Base-by-base conservation (phyloP, 2,797 vertebrate species). In the Rousettus madagascariensis region DNA sequence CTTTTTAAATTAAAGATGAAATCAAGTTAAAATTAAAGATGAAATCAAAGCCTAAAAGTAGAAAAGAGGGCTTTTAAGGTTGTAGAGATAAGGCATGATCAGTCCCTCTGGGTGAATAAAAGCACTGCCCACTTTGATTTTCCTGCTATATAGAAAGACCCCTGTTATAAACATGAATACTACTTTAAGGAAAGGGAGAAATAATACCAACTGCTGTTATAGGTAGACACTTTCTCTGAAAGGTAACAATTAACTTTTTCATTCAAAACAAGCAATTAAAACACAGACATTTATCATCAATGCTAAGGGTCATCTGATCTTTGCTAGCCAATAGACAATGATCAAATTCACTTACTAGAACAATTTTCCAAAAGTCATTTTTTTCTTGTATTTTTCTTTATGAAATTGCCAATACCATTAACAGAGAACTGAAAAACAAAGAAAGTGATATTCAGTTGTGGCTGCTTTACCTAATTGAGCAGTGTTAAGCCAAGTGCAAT, bases 401-500 rank as follows among this genome's bases (percentile, higher is more conserved):
- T 98, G 96, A 98, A 98, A 98, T 97, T 98, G 97, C 97, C 98
- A 97, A 90, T 97, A 97, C 97, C 95, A 95, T 98, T 97, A 97
- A 96, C 96, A 97, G 95, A 10, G 74, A 97, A 97, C 95, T 98
- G 94, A 97, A 98, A 97, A 65, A 94, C 96, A 96, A 97, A 98
- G 97, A 57, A 97, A 98, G 96, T 97, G 91, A 97, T 97, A 86
- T 97, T 98, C 95, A 97, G 95, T 98, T 98, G 98, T 98, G 98
- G 98, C 97, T 98, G 98, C 97, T n/a, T 97, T 97, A 98, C 96
- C 95, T 98, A 98, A 98, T 98, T 13, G 41, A 98, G 98, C 98
- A 98, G 98, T 98, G 98, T 97, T 98, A 99, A 98, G 98, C 98
- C 98, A 98, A 98, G 98, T 98, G 98, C 98, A 98, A 98, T 98